Percentiles rank a stretch among this genome's conserved stretches.
phyloP scores from a whole-genome alignment of 2,113 vertebrate genomes.

The Opisthocomus hoazin region DNA sequence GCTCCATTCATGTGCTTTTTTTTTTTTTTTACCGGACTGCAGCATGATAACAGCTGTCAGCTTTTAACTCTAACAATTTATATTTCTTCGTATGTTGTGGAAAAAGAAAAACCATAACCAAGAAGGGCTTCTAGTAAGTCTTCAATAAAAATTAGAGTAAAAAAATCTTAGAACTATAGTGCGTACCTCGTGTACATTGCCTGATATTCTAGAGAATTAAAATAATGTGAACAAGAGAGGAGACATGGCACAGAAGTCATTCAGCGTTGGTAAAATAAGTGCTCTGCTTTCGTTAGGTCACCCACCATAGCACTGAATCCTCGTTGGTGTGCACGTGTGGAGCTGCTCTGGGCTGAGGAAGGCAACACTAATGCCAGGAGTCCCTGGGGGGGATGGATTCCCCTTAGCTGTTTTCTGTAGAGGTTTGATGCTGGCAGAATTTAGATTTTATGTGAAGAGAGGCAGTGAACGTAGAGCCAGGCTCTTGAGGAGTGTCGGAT shows the following conservation, averaged over 20 bases:
- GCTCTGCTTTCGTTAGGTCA: neutral
- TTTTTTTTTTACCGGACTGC: neutral
- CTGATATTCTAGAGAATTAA: neutral
- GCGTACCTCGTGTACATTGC: fast-evolving
- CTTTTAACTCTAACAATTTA: neutral
- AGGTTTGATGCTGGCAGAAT: neutral
- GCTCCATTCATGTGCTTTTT: neutral
- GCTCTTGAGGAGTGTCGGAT: neutral
- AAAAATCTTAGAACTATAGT: neutral
- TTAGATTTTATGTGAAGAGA: neutral
- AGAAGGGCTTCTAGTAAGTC: neutral
- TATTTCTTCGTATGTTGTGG: neutral
- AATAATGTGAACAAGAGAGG: neutral
- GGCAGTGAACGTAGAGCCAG: neutral
- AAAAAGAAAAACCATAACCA: neutral
- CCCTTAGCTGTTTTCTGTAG: neutral
- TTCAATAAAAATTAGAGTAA: neutral
- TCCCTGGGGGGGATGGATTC: neutral
- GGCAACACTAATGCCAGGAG: neutral
- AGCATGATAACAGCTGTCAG: neutral
- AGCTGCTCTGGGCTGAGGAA: neutral
- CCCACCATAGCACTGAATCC: neutral
- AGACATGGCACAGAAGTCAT: neutral
- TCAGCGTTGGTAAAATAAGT: neutral
- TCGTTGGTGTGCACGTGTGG: fast-evolving